A percentile compares a stretch with the other conserved stretches of the same genome.
phyloP scores from a whole-genome alignment of 2,888 invertebrate genomes.

The Tortricodes alternella region DNA sequence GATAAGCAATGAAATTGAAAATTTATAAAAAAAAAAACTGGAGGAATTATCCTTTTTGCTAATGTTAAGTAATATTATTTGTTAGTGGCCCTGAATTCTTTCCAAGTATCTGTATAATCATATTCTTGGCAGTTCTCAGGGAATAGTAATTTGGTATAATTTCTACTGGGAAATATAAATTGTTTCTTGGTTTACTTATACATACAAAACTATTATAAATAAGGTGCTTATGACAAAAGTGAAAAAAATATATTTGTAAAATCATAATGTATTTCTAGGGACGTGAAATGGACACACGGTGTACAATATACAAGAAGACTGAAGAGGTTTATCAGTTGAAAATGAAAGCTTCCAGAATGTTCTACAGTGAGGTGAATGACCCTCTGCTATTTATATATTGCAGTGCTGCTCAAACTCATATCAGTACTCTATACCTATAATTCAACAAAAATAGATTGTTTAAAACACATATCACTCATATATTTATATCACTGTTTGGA shows the following conservation, averaged over 20 bases:
- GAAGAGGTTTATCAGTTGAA: constrained; percentile 98
- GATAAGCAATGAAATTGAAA: no score
- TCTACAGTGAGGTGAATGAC: constrained; percentile 88
- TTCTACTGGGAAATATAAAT: constrained; percentile 46
- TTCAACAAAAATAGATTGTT: neutral
- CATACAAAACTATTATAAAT: constrained; percentile 43
- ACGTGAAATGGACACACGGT: constrained; percentile 95
- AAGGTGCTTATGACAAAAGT: neutral
- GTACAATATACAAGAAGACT: constrained; percentile 99
- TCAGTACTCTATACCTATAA: no score
- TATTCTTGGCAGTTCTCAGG: constrained; percentile 63
- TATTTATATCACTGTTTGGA: no score
- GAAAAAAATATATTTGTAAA: neutral
- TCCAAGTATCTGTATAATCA: constrained; percentile 45
- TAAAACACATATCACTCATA: no score
- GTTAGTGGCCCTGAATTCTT: constrained; percentile 59
- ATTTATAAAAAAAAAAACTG: neutral
- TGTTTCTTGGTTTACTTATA: constrained; percentile 50
- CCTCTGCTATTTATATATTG: neutral
- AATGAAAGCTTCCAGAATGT: constrained; percentile 97
- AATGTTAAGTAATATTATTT: no score
- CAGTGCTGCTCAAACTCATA: no score
- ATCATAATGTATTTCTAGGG: constrained; percentile 79
- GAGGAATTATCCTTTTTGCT: no score
- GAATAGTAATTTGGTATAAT: constrained; percentile 49